Conservation (phyloP, 2,888 invertebrate genomes). For the Leucoptera coffeella region DNA sequence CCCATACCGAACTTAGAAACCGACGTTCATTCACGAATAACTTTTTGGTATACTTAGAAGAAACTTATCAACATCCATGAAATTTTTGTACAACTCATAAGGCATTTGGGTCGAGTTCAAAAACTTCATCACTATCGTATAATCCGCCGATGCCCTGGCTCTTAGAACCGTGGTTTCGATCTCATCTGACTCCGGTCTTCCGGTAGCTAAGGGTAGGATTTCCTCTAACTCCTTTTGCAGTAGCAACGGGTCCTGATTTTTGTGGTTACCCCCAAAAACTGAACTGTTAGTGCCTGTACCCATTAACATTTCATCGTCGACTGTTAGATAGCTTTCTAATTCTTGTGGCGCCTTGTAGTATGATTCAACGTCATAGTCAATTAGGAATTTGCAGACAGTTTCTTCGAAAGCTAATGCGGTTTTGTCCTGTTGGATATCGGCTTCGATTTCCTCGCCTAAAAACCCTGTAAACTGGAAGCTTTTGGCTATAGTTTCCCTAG, state of each 20-base stretch:
- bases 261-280: slow-evolving; percentile 19
- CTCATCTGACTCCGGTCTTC: slow-evolving; percentile 11
- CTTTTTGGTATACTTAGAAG: no score
- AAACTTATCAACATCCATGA: slow-evolving; percentile 15
- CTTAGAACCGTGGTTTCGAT: slow-evolving; percentile 11
- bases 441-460: slow-evolving; percentile 9
- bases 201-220: slow-evolving; percentile 13
- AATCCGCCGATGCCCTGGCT: slow-evolving; percentile 12
- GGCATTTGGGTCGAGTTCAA: slow-evolving; percentile 11
- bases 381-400: slow-evolving; percentile 12
- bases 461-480: slow-evolving; percentile 15
- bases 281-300: slow-evolving; percentile 18
- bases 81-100: slow-evolving; percentile 11
- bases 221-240: slow-evolving; percentile 10
- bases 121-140: slow-evolving; percentile 14
- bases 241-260: slow-evolving; percentile 8
- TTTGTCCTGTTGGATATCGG: slow-evolving; percentile 9
- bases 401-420: slow-evolving; percentile 13
- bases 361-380: slow-evolving; percentile 14
- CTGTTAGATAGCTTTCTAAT: slow-evolving; percentile 16
- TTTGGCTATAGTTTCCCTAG: slow-evolving; percentile 12
- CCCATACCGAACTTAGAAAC: no score
- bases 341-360: slow-evolving; percentile 12
- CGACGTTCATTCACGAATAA: no score
- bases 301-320: slow-evolving; percentile 17